These are phyloP conservation scores for Lagocephalus sceleratus DNA, from an alignment of 2,797 vertebrate species.

Conservation along the genomic window DNA sequence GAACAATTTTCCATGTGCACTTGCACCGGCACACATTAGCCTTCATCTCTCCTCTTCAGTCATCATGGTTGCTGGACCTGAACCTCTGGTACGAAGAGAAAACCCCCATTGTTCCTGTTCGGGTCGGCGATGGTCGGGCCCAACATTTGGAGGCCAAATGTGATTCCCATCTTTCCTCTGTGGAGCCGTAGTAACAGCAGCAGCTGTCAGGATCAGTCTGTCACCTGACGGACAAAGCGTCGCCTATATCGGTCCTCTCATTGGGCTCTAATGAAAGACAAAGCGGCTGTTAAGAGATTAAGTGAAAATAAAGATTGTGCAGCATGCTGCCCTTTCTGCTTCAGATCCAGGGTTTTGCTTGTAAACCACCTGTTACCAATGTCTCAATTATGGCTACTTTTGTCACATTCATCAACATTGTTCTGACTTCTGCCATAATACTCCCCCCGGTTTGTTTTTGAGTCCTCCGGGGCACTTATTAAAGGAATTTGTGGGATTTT, in stretches of 20 bases:
- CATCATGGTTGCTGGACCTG: too few relatives aligned
- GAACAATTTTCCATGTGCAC: neutral
- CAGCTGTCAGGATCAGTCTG: slow-evolving; percentile 50
- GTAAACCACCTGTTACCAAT: slow-evolving; percentile 23
- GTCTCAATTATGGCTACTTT: neutral
- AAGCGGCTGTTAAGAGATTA: slow-evolving; percentile 40
- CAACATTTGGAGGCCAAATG: slow-evolving; percentile 22
- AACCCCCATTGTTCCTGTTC: neutral
- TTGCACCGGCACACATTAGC: too few relatives aligned
- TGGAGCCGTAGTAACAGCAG: slow-evolving; percentile 13
- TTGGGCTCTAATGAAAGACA: slow-evolving; percentile 42
- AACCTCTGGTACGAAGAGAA: neutral
- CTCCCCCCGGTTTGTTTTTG: too few relatives aligned
- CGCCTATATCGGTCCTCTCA: slow-evolving; percentile 27
- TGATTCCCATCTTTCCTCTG: slow-evolving; percentile 21
- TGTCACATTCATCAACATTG: neutral
- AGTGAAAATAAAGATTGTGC: slow-evolving; percentile 28
- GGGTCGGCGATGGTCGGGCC: neutral
- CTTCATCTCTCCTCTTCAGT: too few relatives aligned
- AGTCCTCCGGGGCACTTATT: neutral
- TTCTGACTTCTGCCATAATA: neutral
- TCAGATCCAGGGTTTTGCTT: neutral
- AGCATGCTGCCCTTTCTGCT: slow-evolving; percentile 10
- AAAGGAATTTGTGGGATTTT: neutral
- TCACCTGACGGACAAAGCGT: slow-evolving; percentile 22